Conservation (phyloP, 2,888 invertebrate genomes). For the Catocala nupta region DNA sequence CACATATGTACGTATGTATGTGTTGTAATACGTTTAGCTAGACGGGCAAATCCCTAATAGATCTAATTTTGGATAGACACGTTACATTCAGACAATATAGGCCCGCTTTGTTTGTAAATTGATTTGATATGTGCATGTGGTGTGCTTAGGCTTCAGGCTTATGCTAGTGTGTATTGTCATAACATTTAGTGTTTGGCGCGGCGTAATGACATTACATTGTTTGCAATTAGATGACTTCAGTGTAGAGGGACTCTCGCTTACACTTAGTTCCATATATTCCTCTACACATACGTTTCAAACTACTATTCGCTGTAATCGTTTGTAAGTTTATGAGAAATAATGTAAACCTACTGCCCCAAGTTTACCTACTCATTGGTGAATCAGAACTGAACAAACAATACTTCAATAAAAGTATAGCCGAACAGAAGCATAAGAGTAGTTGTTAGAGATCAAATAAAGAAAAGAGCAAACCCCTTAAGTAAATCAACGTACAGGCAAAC, state of each 20-base stretch:
- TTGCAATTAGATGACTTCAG: slow-evolving; percentile 2
- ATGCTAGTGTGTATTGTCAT: slow-evolving; percentile 14
- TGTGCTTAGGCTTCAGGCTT: slow-evolving; percentile 27
- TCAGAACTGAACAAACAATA: slow-evolving; percentile 59
- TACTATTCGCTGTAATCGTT: no score
- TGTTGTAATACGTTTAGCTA: slow-evolving; percentile 50
- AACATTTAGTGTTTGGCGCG: neutral
- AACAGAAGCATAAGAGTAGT: slow-evolving; percentile 65
- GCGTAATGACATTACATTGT: slow-evolving; percentile 4
- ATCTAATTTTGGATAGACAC: slow-evolving; percentile 67
- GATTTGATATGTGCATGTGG: slow-evolving; percentile 47
- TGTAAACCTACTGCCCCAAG: slow-evolving; percentile 27
- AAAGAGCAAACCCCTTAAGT: slow-evolving; percentile 82
- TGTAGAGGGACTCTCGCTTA: no score
- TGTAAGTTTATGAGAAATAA: neutral
- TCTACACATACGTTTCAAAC: no score
- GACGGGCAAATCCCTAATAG: slow-evolving; percentile 58
- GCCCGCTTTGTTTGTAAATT: slow-evolving; percentile 46
- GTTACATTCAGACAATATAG: slow-evolving; percentile 44
- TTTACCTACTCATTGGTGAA: slow-evolving; percentile 52
- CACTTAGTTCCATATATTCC: no score
- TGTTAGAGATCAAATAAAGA: slow-evolving; percentile 76
- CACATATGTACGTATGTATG: slow-evolving; percentile 61
- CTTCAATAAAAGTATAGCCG: slow-evolving; percentile 59
- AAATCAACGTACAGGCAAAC: slow-evolving; percentile 75